These are phyloP conservation scores for Pentamera pediparva DNA, from an alignment of 53 echinoderm and acorn worm genomes.

Conservation along the genomic window DNA sequence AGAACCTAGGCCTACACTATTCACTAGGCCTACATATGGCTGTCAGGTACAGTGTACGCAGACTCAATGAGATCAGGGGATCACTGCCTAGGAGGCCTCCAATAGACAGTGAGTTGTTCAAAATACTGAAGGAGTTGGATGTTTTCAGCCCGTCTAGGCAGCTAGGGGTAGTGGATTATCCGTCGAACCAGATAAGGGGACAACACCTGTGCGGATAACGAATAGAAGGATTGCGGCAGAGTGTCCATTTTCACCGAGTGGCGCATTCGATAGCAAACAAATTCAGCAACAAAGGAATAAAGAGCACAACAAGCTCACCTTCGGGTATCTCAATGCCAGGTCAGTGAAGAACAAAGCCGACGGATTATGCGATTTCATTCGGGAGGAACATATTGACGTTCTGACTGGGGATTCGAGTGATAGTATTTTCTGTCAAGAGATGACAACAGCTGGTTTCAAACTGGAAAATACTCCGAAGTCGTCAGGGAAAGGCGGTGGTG, in stretches of 20 bases:
- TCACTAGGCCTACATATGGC: constrained; percentile 4
- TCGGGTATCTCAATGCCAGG: constrained; percentile 19
- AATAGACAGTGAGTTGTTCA: neutral
- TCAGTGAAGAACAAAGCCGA: neutral
- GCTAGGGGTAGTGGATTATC: neutral
- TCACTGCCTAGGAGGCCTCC: neutral
- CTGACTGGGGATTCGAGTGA: constrained; percentile 16
- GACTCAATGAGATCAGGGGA: neutral
- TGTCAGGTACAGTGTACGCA: neutral
- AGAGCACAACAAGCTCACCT: neutral
- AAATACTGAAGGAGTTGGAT: neutral
- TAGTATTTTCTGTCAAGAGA: neutral
- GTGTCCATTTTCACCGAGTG: too few species aligned
- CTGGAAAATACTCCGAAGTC: neutral
- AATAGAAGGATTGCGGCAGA: too few species aligned
- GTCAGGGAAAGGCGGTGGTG: neutral
- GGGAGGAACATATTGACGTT: neutral
- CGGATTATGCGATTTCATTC: neutral
- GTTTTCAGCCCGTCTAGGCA: neutral
- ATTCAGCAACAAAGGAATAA: neutral
- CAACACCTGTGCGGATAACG: neutral
- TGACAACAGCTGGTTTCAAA: neutral
- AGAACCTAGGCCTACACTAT: neutral
- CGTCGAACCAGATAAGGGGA: neutral
- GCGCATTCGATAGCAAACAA: neutral